Evolutionary conservation across 2,113 vertebrate species (phyloP).

Genomic region (Pedetes capensis): DNA sequence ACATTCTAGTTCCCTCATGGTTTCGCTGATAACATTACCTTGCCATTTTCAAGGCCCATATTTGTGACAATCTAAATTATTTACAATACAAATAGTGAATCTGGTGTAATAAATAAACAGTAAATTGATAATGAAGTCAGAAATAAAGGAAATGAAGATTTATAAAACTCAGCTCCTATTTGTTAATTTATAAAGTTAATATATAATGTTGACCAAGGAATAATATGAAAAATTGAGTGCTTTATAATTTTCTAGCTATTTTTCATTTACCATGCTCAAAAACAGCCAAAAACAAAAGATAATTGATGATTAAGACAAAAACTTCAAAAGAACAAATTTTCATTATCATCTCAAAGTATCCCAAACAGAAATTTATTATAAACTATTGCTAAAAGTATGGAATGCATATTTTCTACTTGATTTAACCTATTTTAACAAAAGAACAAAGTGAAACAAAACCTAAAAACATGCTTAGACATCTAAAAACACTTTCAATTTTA

Average conservation of each 20-base stretch:
- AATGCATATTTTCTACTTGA: background rate
- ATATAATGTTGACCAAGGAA: background rate
- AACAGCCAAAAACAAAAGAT: background rate
- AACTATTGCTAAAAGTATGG: background rate
- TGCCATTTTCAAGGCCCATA: background rate
- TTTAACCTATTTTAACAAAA: background rate
- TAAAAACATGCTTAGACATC: background rate
- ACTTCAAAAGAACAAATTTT: background rate
- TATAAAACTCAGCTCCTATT: background rate
- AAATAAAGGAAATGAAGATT: background rate
- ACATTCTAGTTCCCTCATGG: background rate
- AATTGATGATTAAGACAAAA: background rate
- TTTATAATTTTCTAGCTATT: background rate
- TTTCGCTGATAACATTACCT: background rate
- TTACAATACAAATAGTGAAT: background rate
- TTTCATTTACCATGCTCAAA: background rate
- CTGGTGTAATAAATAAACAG: background rate
- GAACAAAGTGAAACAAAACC: background rate
- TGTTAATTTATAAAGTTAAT: constrained; percentile 17
- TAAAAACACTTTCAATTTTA: background rate
- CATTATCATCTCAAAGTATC: background rate
- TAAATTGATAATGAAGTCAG: background rate
- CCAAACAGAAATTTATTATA: background rate
- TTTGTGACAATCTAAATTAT: background rate
- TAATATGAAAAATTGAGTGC: background rate